These are phyloP conservation scores for Spheniscus humboldti DNA, from an alignment of 2,797 vertebrate genomes.

Conservation along the genomic window DNA sequence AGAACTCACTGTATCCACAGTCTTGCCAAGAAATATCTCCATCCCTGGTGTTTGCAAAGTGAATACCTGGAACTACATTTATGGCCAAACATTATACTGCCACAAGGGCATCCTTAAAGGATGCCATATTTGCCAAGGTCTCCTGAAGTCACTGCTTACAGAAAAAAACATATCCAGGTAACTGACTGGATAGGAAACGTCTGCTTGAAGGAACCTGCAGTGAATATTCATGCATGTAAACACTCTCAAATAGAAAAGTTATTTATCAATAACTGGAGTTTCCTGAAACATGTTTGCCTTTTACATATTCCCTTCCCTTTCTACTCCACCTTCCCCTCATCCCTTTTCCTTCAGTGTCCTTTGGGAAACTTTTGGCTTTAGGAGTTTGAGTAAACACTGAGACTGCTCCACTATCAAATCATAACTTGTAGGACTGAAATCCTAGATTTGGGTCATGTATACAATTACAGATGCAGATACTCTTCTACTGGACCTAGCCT, in stretches of 20 bases:
- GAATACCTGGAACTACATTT: not conserved
- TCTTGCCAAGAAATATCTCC: not conserved
- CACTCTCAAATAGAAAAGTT: not conserved
- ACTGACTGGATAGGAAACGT: not conserved
- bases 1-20: not conserved
- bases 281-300: not conserved
- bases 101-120: not conserved
- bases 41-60: not conserved
- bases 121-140: not conserved
- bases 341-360: not conserved
- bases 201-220: not conserved
- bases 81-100: not conserved
- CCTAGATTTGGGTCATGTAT: not conserved
- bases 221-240: not conserved
- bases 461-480: not conserved
- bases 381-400: not conserved
- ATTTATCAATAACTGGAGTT: not conserved
- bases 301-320: not conserved
- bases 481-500: not conserved
- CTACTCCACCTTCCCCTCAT: not conserved
- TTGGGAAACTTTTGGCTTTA: not conserved
- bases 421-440: not conserved
- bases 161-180: not conserved
- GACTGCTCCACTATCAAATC: not conserved
- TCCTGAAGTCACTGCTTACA: not conserved